Conservation (phyloP, 2,888 invertebrate species). For the Drosophila macrothrix region DNA sequence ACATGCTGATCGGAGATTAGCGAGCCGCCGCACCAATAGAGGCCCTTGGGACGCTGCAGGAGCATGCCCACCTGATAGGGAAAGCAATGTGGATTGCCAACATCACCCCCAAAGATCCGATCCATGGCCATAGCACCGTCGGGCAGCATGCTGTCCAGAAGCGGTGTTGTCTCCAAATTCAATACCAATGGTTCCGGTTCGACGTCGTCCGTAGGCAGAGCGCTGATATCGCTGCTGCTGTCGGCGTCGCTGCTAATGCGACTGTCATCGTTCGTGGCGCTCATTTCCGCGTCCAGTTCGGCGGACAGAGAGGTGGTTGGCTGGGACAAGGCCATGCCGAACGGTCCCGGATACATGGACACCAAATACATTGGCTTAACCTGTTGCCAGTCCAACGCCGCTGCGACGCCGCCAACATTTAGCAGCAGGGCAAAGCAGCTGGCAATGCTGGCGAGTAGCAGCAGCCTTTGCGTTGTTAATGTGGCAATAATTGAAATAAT, state of each 20-base stretch:
- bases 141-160: slow-evolving; percentile 77
- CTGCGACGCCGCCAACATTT: slow-evolving; percentile 40
- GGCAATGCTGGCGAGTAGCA: slow-evolving; percentile 29
- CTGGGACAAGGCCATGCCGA: slow-evolving; percentile 48
- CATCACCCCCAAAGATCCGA: slow-evolving; percentile 83
- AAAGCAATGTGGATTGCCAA: slow-evolving; percentile 80
- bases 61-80: slow-evolving; percentile 84
- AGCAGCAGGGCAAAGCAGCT: slow-evolving; percentile 40
- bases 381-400: slow-evolving; percentile 81
- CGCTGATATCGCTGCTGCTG: slow-evolving; percentile 17
- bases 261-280: slow-evolving; percentile 54
- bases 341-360: slow-evolving; percentile 78
- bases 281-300: slow-evolving; percentile 72
- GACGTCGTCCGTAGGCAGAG: background rate
- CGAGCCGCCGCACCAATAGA: slow-evolving; percentile 84
- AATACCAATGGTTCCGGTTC: slow-evolving; percentile 76
- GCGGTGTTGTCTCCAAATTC: slow-evolving; percentile 80
- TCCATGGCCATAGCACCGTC: slow-evolving; percentile 83
- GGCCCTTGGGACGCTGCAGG: slow-evolving; percentile 81
- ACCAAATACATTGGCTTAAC: slow-evolving; percentile 84
- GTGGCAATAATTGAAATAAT: slow-evolving; percentile 54
- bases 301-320: slow-evolving; percentile 48
- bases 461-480: slow-evolving; percentile 46
- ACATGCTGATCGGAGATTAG: slow-evolving; percentile 82
- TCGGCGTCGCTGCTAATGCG: slow-evolving; percentile 45